phyloP scores from a whole-genome alignment of 2,888 invertebrate species.

The Hipparchia sbordonii region DNA sequence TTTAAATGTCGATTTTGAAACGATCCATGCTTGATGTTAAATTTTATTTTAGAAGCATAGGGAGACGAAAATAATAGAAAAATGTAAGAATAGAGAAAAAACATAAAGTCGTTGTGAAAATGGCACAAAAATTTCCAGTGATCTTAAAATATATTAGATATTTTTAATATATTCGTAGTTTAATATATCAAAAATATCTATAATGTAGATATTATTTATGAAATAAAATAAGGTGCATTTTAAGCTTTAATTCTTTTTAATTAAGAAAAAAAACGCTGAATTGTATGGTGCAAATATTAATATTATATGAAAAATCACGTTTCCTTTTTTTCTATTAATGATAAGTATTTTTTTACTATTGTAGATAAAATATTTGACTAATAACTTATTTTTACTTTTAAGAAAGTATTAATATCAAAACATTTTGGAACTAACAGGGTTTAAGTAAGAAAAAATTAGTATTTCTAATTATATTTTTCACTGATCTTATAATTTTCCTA shows the following conservation, averaged over 20 bases:
- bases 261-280: slow-evolving; percentile 58
- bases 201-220: slow-evolving; percentile 32
- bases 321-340: neutral
- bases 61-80: slow-evolving; percentile 5
- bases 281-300: slow-evolving; percentile 61
- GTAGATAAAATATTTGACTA: neutral
- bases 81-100: neutral
- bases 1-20: slow-evolving; percentile 7
- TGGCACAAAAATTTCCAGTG: slow-evolving; percentile 43
- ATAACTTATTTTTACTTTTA: neutral
- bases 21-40: slow-evolving; percentile 7
- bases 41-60: slow-evolving; percentile 9
- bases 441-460: slow-evolving; percentile 25
- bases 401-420: slow-evolving; percentile 23
- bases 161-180: slow-evolving; percentile 36
- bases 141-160: slow-evolving; percentile 46
- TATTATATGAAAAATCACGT: slow-evolving; percentile 30
- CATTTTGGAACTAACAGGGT: slow-evolving; percentile 43
- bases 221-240: slow-evolving; percentile 24
- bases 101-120: neutral
- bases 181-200: slow-evolving; percentile 35
- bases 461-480: neutral
- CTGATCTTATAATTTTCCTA: neutral
- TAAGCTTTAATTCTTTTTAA: slow-evolving; percentile 49
- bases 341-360: neutral